Evolutionary conservation across 2,113 vertebrate genomes (phyloP).

Genomic region (Perca fluviatilis): DNA sequence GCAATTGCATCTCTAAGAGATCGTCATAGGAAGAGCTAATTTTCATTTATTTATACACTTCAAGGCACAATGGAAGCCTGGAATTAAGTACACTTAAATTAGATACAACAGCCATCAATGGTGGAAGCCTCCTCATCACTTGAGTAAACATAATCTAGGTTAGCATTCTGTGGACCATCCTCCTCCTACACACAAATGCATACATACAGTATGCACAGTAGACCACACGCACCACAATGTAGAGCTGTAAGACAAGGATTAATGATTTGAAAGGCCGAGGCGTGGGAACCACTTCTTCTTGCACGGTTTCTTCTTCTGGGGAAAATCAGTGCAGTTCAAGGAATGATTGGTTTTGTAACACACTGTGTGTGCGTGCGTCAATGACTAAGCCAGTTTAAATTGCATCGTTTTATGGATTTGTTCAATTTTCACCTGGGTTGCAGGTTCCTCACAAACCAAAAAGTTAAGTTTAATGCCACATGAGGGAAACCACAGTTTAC

Average conservation of each 20-base stretch:
- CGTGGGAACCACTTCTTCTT: constrained; percentile 71
- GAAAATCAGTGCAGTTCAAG: constrained; percentile 64
- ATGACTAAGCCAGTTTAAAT: neutral
- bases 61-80: constrained; percentile 16
- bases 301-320: constrained; percentile 50
- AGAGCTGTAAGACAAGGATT: constrained; percentile 70
- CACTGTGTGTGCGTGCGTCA: neutral
- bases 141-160: constrained; percentile 62
- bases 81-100: constrained; percentile 54
- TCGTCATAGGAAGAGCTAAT: constrained; percentile 12
- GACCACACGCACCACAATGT: constrained; percentile 16
- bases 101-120: constrained; percentile 47
- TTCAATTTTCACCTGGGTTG: no score
- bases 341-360: constrained; percentile 46
- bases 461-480: neutral
- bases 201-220: neutral
- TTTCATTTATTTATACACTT: constrained; percentile 25
- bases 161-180: constrained; percentile 42
- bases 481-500: neutral
- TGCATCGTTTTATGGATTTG: no score
- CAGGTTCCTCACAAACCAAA: neutral
- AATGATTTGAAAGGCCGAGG: constrained; percentile 64
- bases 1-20: constrained; percentile 27
- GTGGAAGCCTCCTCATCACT: constrained; percentile 58
- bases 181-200: constrained; percentile 52